phyloP scores from a whole-genome alignment of 2,888 invertebrate genomes.

The Diplolepis rosae region DNA sequence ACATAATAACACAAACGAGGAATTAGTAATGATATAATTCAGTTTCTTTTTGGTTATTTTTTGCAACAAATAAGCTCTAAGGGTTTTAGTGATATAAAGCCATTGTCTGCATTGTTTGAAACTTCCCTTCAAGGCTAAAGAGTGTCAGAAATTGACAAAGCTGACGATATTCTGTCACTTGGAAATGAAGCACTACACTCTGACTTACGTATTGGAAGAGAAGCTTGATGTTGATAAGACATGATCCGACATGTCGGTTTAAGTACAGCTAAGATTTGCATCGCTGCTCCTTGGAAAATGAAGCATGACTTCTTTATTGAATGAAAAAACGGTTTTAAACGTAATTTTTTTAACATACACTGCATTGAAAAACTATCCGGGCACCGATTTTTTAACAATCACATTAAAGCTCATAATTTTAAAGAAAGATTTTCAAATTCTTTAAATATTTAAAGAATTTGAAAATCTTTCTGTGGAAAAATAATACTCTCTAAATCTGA shows the following conservation, averaged over 20 bases:
- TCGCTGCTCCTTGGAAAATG: not conserved
- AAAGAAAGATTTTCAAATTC: too few species aligned
- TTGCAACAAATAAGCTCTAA: not conserved
- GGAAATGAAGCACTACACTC: not conserved
- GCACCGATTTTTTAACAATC: too few species aligned
- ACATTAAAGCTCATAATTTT: too few species aligned
- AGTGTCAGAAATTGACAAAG: not conserved
- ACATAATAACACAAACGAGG: too few species aligned
- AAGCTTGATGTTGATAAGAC: conserved; percentile 9
- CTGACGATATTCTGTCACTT: not conserved
- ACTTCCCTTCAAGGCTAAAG: not conserved
- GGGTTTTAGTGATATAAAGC: not conserved
- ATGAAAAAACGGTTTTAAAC: not conserved
- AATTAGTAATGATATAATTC: too few species aligned
- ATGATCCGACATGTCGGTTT: not conserved
- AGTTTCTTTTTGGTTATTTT: too few species aligned
- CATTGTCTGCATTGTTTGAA: not conserved
- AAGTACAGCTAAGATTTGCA: conserved; percentile 8
- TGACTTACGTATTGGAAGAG: conserved; percentile 11
- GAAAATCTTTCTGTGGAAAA: too few species aligned
- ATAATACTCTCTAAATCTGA: too few species aligned
- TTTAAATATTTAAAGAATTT: too few species aligned
- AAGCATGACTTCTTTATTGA: conserved; percentile 1
- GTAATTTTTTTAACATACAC: too few species aligned
- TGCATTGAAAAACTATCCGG: too few species aligned